Evolutionary conservation across 2,888 invertebrate genomes (phyloP).

Genomic region (Caenorhabditis doughertyi): DNA sequence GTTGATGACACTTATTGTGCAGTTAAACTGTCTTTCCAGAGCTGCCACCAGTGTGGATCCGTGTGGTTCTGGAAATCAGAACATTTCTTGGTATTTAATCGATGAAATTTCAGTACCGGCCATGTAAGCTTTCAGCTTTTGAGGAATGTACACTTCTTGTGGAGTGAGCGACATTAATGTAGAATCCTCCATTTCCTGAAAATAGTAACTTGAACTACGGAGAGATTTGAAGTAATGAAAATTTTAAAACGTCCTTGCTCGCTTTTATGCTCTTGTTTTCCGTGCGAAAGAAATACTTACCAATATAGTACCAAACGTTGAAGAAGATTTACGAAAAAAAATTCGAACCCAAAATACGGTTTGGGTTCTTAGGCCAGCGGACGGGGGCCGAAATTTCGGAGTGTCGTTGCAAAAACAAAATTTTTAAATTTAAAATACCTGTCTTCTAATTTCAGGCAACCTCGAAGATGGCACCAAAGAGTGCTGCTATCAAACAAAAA

Average conservation of each 20-base stretch:
- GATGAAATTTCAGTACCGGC: conserved; percentile 14
- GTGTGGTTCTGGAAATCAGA: conserved; percentile 43
- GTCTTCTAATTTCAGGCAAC: too few relatives aligned
- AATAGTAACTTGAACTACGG: neutral
- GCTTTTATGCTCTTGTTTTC: too few relatives aligned
- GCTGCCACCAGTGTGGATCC: conserved; percentile 43
- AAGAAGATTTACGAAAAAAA: neutral
- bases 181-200: conserved; percentile 25
- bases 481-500: too few relatives aligned
- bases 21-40: conserved; percentile 52
- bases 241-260: too few relatives aligned
- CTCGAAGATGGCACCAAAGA: too few relatives aligned
- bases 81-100: neutral
- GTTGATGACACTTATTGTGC: conserved; percentile 39
- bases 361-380: conserved; percentile 51
- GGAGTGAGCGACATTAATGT: neutral
- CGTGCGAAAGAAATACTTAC: too few relatives aligned
- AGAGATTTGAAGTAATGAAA: too few relatives aligned
- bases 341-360: neutral
- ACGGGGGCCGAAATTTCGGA: conserved; percentile 46
- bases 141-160: conserved; percentile 35
- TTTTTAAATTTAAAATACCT: too few relatives aligned
- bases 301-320: too few relatives aligned
- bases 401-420: conserved; percentile 11
- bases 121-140: conserved; percentile 54